Conservation (phyloP, 92 coral and sea anemone species). For the Heteractis magnifica region DNA sequence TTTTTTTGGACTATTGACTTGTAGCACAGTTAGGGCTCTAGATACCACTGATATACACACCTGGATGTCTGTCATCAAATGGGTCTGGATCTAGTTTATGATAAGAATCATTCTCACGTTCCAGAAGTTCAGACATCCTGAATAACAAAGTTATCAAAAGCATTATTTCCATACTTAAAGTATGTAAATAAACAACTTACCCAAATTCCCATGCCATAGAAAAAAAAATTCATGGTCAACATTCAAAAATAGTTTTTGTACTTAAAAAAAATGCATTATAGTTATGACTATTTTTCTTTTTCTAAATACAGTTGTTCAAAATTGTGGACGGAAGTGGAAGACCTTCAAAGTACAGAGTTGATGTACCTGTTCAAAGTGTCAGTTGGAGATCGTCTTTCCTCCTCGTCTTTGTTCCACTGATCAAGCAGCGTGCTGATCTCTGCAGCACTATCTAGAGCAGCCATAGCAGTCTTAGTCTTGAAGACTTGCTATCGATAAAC, state of each 20-base stretch:
- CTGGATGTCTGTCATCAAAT: conserved; percentile 98
- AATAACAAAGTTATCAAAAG: neutral
- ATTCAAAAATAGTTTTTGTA: too few species aligned
- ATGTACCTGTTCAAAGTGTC: conserved; percentile 70
- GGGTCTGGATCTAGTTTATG: conserved; percentile 98
- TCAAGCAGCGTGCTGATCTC: conserved; percentile 70
- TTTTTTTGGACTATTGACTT: too few species aligned
- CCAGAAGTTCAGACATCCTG: conserved; percentile 91
- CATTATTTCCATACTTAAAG: neutral
- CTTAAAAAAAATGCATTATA: too few species aligned
- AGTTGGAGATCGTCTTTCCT: conserved; percentile 67
- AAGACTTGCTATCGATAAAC: neutral
- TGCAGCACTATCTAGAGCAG: conserved; percentile 76
- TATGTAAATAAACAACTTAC: too few species aligned
- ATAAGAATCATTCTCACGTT: conserved; percentile 83
- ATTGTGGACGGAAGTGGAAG: too few species aligned
- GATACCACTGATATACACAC: conserved; percentile 32
- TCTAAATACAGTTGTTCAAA: too few species aligned
- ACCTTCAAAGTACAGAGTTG: too few species aligned
- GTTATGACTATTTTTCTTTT: too few species aligned
- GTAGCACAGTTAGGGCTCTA: too few species aligned
- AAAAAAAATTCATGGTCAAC: too few species aligned
- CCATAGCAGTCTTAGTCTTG: conserved; percentile 39
- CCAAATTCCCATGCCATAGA: neutral
- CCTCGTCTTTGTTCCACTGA: conserved; percentile 84